Conservation (phyloP, 2,888 invertebrate genomes). For the Cactoblastis cactorum region DNA sequence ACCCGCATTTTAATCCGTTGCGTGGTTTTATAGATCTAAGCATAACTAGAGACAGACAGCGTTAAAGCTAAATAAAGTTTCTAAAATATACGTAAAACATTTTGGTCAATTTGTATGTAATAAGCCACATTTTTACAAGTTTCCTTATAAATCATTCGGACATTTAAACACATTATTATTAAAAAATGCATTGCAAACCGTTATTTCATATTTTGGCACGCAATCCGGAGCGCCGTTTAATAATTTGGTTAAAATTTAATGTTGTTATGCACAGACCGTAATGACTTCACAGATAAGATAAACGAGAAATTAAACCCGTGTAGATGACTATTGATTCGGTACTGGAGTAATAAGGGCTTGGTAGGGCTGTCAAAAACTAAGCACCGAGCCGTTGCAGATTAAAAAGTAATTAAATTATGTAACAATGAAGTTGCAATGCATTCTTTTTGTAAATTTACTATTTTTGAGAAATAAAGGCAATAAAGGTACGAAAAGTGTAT, state of each 20-base stretch:
- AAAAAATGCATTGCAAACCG: not conserved
- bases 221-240: slow-evolving; percentile 1
- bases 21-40: too few species aligned
- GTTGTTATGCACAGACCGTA: slow-evolving; percentile 24
- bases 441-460: too few species aligned
- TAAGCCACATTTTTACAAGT: too few species aligned
- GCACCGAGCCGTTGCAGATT: not conserved
- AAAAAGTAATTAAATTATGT: too few species aligned
- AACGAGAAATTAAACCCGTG: slow-evolving; percentile 60
- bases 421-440: too few species aligned
- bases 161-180: not conserved
- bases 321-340: slow-evolving; percentile 51
- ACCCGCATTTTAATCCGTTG: too few species aligned
- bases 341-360: slow-evolving; percentile 27
- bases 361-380: slow-evolving; percentile 14
- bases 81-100: too few species aligned
- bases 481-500: too few species aligned
- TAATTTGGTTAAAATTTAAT: slow-evolving; percentile 12
- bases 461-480: too few species aligned
- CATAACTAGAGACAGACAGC: too few species aligned
- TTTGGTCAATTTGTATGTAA: too few species aligned
- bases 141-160: not conserved
- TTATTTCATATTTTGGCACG: slow-evolving; percentile 4
- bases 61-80: too few species aligned
- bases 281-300: slow-evolving; percentile 64